Conservation (phyloP, 64 coral and sea anemone genomes). For the Actinia equina region DNA sequence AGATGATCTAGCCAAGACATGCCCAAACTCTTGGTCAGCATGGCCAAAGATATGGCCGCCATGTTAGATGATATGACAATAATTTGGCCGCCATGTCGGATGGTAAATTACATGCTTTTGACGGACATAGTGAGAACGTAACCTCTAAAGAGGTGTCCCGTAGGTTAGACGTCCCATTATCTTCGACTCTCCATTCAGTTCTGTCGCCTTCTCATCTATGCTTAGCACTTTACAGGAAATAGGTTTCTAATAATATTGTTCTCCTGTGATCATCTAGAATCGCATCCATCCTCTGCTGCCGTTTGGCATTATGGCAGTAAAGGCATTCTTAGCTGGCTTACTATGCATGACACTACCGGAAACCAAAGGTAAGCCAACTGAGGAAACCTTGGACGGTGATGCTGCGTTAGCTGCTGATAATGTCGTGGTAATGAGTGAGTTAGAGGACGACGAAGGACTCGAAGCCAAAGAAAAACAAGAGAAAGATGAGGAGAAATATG, state of each 20-base stretch:
- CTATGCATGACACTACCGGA: conserved; percentile 64
- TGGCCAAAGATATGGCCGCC: too few species aligned
- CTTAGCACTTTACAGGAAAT: neutral
- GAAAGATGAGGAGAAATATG: neutral
- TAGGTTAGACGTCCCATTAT: too few species aligned
- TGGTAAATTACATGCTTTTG: too few species aligned
- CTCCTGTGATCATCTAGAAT: conserved; percentile 4
- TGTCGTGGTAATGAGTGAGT: neutral
- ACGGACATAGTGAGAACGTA: too few species aligned
- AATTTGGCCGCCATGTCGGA: too few species aligned
- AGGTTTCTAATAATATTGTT: neutral
- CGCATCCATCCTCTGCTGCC: conserved; percentile 41
- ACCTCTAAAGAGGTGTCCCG: too few species aligned
- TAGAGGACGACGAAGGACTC: neutral
- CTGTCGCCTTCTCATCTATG: neutral
- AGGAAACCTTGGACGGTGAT: conserved; percentile 53
- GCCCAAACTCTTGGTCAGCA: too few species aligned
- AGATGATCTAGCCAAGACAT: too few species aligned
- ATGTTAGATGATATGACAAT: too few species aligned
- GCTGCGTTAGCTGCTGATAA: neutral
- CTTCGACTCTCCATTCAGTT: too few species aligned
- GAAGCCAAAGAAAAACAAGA: neutral
- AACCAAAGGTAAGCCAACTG: conserved; percentile 50
- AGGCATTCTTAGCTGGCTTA: conserved; percentile 40
- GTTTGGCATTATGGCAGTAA: conserved; percentile 54